phyloP scores from a whole-genome alignment of 2,113 vertebrate species.

The Rhinolophus ferrumequinum region DNA sequence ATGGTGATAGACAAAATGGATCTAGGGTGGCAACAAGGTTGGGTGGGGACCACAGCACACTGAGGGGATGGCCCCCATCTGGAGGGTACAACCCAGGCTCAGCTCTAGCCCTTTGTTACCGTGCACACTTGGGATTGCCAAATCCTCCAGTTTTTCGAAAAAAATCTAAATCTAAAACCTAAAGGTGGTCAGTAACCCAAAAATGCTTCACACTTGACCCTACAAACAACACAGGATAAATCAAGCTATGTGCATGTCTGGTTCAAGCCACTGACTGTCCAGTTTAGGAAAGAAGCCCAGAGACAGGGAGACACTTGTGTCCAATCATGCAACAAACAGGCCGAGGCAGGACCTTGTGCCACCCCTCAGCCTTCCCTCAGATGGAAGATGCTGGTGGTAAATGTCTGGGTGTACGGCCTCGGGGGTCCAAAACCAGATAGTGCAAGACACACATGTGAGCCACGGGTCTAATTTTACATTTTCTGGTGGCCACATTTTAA shows the following conservation, averaged over 20 bases:
- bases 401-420: accelerated
- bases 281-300: not conserved
- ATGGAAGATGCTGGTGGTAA: accelerated
- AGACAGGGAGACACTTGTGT: not conserved
- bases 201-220: not conserved
- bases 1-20: not conserved
- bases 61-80: not conserved
- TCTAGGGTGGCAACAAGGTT: not conserved
- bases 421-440: no score
- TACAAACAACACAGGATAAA: not conserved
- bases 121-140: accelerated
- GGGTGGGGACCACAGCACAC: not conserved
- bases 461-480: not conserved
- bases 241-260: not conserved
- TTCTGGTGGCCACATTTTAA: not conserved
- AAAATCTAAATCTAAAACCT: not conserved
- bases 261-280: not conserved
- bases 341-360: not conserved
- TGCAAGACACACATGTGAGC: not conserved
- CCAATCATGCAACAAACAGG: not conserved
- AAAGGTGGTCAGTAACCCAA: not conserved
- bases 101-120: not conserved
- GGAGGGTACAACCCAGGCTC: accelerated
- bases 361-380: not conserved
- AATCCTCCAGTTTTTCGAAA: not conserved